Evolutionary conservation across 2,113 vertebrate species (phyloP).

Genomic region (Piprites chloris): DNA sequence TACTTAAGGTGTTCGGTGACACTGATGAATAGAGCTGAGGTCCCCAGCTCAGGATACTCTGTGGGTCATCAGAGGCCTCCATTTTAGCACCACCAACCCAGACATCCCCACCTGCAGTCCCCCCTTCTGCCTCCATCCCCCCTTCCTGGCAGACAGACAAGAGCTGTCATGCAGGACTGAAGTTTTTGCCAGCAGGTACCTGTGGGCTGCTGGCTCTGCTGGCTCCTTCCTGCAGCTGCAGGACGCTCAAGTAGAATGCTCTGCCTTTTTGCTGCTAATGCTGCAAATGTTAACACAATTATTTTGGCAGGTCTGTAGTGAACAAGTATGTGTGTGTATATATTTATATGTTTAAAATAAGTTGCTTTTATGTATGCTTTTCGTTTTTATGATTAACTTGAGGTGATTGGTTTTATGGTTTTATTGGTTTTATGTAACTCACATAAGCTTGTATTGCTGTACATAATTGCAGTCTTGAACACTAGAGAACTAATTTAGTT

Average conservation of each 20-base stretch:
- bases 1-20: background rate
- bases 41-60: background rate
- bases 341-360: background rate
- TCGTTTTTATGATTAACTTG: background rate
- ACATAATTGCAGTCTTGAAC: background rate
- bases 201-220: background rate
- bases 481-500: background rate
- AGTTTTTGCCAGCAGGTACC: background rate
- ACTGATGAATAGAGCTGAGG: background rate
- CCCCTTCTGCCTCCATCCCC: background rate
- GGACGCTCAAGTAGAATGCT: background rate
- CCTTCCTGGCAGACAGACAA: too few species aligned
- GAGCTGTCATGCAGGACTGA: too few species aligned
- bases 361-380: background rate
- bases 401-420: background rate
- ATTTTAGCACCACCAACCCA: background rate
- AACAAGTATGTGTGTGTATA: accelerated
- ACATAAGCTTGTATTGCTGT: background rate
- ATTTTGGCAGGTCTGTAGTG: background rate
- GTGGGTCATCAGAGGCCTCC: background rate
- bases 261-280: background rate
- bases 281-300: background rate
- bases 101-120: background rate
- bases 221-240: background rate
- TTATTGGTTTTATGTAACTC: background rate